phyloP scores from a whole-genome alignment of 2,797 vertebrate species.

The Lepilemur ruficaudatus region DNA sequence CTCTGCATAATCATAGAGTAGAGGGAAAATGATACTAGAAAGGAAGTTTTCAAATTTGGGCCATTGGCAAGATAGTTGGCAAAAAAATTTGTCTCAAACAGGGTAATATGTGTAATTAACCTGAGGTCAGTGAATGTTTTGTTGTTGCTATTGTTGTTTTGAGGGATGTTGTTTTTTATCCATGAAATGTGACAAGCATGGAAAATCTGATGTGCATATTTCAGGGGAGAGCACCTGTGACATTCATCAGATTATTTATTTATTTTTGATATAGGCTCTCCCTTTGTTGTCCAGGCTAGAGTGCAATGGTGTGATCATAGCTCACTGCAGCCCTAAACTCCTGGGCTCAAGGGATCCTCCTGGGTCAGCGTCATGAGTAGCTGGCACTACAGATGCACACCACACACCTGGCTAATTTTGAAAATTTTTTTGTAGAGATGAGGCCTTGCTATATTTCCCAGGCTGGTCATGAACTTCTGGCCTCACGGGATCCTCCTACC shows the following conservation, averaged over 20 bases:
- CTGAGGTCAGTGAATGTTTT: background rate
- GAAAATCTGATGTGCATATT: background rate
- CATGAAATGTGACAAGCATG: background rate
- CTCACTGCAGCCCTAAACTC: too few relatives aligned
- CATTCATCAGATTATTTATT: background rate
- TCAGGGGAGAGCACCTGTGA: background rate
- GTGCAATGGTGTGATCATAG: too few relatives aligned
- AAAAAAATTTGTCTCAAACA: background rate
- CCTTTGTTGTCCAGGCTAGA: too few relatives aligned
- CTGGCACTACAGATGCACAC: too few relatives aligned
- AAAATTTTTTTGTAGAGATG: too few relatives aligned
- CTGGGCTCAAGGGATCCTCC: too few relatives aligned
- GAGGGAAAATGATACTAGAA: background rate
- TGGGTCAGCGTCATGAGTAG: too few relatives aligned
- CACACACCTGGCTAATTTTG: too few relatives aligned
- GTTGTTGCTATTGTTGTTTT: background rate
- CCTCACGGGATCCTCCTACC: background rate
- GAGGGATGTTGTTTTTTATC: background rate
- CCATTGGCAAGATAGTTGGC: background rate
- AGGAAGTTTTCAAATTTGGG: background rate
- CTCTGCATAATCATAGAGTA: background rate
- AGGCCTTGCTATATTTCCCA: too few relatives aligned
- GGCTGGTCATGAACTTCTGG: background rate
- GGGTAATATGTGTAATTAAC: background rate
- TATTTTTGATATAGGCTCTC: too few relatives aligned